phyloP scores from a whole-genome alignment of 2,113 vertebrate genomes.

The Callipepla californica region DNA sequence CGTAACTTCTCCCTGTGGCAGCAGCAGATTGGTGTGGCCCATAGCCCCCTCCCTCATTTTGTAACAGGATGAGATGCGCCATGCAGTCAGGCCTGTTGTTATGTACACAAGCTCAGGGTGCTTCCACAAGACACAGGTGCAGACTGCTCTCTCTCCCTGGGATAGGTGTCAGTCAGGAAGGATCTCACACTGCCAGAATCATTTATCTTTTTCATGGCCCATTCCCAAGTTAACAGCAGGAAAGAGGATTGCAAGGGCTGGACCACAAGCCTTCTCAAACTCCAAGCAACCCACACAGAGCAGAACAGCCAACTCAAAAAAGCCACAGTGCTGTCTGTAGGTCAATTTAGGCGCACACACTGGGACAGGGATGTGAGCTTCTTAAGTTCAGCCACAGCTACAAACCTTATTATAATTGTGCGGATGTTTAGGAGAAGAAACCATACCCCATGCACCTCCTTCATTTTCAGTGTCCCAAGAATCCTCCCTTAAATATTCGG shows the following conservation, averaged over 20 bases:
- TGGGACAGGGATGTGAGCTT: background rate
- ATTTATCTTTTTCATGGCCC: conserved; percentile 9
- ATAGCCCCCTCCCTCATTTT: rapidly evolving
- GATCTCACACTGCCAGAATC: background rate
- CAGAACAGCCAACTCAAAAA: background rate
- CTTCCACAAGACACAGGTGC: background rate
- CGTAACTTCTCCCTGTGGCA: rapidly evolving
- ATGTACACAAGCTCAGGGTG: rapidly evolving
- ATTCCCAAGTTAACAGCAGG: background rate
- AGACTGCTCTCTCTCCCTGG: background rate
- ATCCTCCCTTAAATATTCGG: background rate
- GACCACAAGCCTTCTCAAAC: background rate
- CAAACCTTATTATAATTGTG: background rate
- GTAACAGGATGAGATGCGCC: rapidly evolving
- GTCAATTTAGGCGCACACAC: background rate
- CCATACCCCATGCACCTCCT: background rate
- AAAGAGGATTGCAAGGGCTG: background rate
- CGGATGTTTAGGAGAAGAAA: background rate
- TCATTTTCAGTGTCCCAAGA: background rate
- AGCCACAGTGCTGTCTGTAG: background rate
- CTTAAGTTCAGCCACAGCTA: background rate
- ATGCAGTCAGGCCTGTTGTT: rapidly evolving
- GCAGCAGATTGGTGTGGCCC: rapidly evolving
- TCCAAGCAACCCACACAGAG: background rate
- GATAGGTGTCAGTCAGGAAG: background rate